Evolutionary conservation across 2,797 vertebrate species (phyloP).

Genomic region (Tinamus major): DNA sequence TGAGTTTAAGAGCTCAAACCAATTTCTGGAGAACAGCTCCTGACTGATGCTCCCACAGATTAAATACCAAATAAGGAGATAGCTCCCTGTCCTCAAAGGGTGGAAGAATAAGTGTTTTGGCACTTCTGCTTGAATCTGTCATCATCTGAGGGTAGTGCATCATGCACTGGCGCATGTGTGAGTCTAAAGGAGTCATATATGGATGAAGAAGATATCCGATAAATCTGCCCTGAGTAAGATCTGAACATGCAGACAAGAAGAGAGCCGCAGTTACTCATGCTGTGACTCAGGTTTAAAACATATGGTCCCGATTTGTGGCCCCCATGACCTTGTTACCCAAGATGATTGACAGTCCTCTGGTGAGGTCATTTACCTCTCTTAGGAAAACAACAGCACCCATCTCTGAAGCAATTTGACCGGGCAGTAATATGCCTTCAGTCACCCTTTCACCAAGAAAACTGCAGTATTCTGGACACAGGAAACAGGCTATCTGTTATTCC

Average conservation of each 20-base stretch:
- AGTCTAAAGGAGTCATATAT: neutral
- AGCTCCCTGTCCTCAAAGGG: neutral
- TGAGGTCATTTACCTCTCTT: conserved; percentile 1
- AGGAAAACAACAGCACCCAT: conserved; percentile 38
- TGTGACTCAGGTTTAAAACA: neutral
- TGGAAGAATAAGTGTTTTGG: conserved; percentile 42
- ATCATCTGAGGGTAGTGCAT: neutral
- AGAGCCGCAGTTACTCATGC: neutral
- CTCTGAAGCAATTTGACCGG: neutral
- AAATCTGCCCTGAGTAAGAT: neutral
- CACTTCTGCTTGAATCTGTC: conserved; percentile 3
- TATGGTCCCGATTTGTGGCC: neutral
- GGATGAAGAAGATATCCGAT: neutral
- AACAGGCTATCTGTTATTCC: conserved; percentile 31
- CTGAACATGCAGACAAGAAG: neutral
- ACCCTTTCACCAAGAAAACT: conserved; percentile 44
- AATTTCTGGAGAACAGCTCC: neutral
- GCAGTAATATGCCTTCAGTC: conserved; percentile 34
- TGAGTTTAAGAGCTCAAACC: neutral
- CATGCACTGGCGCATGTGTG: neutral
- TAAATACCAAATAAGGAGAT: neutral
- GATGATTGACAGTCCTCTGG: conserved; percentile 44
- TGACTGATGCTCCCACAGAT: conserved; percentile 7
- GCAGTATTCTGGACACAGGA: conserved; percentile 29
- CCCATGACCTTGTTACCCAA: neutral